Evolutionary conservation across 2,888 invertebrate species (phyloP), one percentile per base, ranked within the genome.

Genomic region (Trachelus iudaicus): DNA sequence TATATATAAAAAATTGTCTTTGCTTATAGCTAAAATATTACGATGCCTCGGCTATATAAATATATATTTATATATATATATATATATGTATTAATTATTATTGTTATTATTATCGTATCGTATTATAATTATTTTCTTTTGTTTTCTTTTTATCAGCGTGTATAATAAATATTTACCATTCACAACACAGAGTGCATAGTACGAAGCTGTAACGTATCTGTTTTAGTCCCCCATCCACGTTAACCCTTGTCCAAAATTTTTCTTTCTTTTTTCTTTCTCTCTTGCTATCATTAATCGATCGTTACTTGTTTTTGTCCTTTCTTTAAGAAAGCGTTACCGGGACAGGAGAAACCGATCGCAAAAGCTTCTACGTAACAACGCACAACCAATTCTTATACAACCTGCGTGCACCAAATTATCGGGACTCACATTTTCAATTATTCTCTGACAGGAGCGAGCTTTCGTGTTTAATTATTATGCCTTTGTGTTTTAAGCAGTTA

Each of bases 161-260:
- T 34, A 31, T 71, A 34, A 31, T 83, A 79, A 76, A 73, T 80
- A 80, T 80, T 87, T 89, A 89, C 87, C 90, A 90, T 90, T 91
- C 91, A 91, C 91, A 91, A 91, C 91, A 90, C 91, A 91, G 91
- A 91, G 91, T 91, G 91, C 91, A 91, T 90, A 91, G 91, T 91
- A 90, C 91, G 90, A 91, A 91, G 90, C 91, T 87, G 82, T 87
- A 88, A 82, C 82, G 85, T 83, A 87, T 87, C 85, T 83, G 85
- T 88, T 86, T 86, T 81, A 81, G 33, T 40, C 30, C 35, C 56
- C 34, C 56, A 9, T 56, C 23, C 56, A 9, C 23, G 35, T 68
- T 56, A 75, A 76, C 31, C 13, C 23, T 30, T 35, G 35, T 12
- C 1, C 2, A 23, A 23, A 23, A 23, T 23, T 56, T 23, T 56